phyloP scores from a whole-genome alignment of 2,888 invertebrate genomes.

The Bugulina stolonifera region DNA sequence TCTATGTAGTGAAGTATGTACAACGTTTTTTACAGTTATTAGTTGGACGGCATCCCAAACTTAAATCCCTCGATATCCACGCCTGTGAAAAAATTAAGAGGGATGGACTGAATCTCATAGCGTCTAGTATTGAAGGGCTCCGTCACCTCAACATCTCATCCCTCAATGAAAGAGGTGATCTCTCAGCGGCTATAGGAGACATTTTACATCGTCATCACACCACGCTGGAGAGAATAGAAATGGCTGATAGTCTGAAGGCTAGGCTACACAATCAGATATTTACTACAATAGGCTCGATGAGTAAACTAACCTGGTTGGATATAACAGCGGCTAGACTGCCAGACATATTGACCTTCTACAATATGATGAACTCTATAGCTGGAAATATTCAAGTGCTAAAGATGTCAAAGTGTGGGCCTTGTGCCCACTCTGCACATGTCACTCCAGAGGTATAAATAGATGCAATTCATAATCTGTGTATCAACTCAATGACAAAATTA shows the following conservation, averaged over 20 bases:
- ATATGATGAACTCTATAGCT: neutral
- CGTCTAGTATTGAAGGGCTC: neutral
- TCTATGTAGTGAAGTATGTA: too few species aligned
- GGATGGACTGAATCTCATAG: neutral
- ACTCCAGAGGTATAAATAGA: too few species aligned
- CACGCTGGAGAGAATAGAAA: neutral
- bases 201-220: neutral
- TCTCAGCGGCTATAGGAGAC: neutral
- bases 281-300: neutral
- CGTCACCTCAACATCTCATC: neutral
- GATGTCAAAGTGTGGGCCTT: neutral
- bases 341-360: neutral
- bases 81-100: neutral
- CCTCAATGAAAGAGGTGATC: neutral
- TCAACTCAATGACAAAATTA: too few species aligned
- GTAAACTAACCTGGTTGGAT: neutral
- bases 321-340: neutral
- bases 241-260: neutral
- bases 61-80: neutral
- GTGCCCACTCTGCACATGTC: neutral
- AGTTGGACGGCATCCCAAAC: neutral
- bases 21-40: neutral
- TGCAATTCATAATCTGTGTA: too few species aligned
- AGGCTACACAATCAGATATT: neutral
- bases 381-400: neutral